Percentiles rank a stretch among this genome's conserved stretches.
Conservation (phyloP, 2,113 vertebrate genomes). For the Sinocyclocheilus rhinocerous region DNA sequence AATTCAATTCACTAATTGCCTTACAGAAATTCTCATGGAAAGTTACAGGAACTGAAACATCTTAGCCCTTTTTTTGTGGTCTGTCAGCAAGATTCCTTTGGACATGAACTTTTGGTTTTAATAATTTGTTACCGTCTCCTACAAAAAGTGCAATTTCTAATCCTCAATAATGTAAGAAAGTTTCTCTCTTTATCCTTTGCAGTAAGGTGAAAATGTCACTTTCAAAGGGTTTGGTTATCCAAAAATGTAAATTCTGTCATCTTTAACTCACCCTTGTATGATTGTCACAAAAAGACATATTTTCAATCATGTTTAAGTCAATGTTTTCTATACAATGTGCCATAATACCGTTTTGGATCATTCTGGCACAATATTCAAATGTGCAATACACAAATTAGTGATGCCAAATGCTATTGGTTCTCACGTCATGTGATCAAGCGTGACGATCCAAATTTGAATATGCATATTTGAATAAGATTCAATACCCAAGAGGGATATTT, state of each 20-base stretch:
- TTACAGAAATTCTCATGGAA: background rate
- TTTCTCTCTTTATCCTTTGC: background rate
- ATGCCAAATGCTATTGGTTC: background rate
- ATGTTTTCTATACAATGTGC: background rate
- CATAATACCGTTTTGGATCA: background rate
- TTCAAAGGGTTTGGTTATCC: background rate
- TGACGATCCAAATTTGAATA: background rate
- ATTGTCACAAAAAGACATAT: background rate
- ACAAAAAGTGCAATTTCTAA: background rate
- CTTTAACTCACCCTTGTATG: background rate
- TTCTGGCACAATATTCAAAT: background rate
- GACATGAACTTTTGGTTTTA: constrained; percentile 13
- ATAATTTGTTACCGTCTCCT: background rate
- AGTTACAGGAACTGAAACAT: background rate
- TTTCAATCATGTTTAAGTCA: background rate
- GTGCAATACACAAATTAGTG: background rate
- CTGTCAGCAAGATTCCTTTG: background rate
- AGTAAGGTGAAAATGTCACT: background rate
- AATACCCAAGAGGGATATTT: no score
- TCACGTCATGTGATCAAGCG: background rate
- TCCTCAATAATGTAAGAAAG: background rate
- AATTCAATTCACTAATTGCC: no score
- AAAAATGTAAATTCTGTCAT: background rate
- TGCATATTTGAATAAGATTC: background rate
- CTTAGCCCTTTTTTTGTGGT: background rate